These are phyloP conservation scores for Sciurus carolinensis DNA, from an alignment of 2,797 vertebrate genomes.

Conservation along the genomic window DNA sequence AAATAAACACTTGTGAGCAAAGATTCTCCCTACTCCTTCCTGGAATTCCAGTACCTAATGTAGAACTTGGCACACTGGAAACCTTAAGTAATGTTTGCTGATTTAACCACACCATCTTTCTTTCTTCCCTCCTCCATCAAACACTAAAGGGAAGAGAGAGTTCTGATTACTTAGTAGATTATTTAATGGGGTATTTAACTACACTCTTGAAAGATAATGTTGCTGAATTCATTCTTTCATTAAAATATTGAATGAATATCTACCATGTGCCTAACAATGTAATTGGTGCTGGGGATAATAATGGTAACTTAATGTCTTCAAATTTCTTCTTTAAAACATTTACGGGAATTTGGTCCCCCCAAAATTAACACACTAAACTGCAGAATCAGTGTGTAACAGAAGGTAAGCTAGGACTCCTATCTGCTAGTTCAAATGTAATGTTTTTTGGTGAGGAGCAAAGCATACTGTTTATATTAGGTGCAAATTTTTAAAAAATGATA, in stretches of 20 bases:
- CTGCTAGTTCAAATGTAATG: not conserved
- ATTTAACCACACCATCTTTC: not conserved
- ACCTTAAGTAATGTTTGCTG: not conserved
- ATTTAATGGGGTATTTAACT: constrained; percentile 37
- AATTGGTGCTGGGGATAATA: not conserved
- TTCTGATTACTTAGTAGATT: not conserved
- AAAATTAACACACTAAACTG: not conserved
- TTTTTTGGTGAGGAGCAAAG: not conserved
- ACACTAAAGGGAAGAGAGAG: not conserved
- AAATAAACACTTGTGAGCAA: not conserved
- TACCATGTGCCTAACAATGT: not conserved
- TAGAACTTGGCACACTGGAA: not conserved
- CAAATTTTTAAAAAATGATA: constrained; percentile 12
- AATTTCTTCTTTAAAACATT: constrained; percentile 28
- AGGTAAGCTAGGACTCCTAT: not conserved
- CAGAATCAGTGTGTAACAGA: not conserved
- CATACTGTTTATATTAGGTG: not conserved
- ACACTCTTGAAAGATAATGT: not conserved
- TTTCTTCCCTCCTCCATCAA: not conserved
- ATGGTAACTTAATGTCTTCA: constrained; percentile 33
- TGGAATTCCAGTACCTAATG: not conserved
- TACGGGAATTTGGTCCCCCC: not conserved
- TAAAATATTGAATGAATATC: constrained; percentile 48
- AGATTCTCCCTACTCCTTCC: not conserved
- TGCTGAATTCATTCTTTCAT: constrained; percentile 44